Conservation (phyloP, 2,113 vertebrate genomes). For the rat (Rattus norvegicus) region DNA sequence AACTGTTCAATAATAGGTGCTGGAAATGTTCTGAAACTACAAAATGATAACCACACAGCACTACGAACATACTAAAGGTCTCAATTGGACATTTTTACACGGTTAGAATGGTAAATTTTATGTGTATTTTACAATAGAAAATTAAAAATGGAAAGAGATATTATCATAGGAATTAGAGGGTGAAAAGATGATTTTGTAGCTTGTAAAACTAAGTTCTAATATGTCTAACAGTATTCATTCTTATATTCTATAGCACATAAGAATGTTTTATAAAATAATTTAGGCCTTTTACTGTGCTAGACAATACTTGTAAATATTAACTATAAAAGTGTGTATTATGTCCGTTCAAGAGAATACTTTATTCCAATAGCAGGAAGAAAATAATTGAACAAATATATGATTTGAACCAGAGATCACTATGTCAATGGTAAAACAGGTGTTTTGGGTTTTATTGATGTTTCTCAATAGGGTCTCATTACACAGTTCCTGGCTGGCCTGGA, state of each 20-base stretch:
- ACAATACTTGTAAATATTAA: slow-evolving; percentile 81
- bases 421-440: slow-evolving; percentile 68
- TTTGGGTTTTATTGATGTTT: not conserved
- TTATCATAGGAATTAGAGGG: not conserved
- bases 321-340: slow-evolving; percentile 83
- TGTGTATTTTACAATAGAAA: slow-evolving; percentile 22
- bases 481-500: not conserved
- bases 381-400: slow-evolving; percentile 64
- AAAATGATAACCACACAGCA: not conserved
- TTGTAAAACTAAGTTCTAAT: slow-evolving; percentile 80
- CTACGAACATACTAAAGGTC: not conserved
- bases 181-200: slow-evolving; percentile 69
- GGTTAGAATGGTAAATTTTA: not conserved
- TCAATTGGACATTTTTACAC: not conserved
- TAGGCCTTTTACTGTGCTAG: slow-evolving; percentile 71
- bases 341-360: slow-evolving; percentile 72
- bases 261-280: slow-evolving; percentile 81
- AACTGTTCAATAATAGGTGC: not conserved
- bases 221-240: slow-evolving; percentile 81
- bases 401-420: slow-evolving; percentile 61
- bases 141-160: not conserved
- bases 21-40: slow-evolving; percentile 10
- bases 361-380: slow-evolving; percentile 74
- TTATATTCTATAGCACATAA: slow-evolving; percentile 79
- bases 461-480: not conserved